Base-by-base conservation (phyloP, 2,113 vertebrate genomes). In the Bubo bubo region DNA sequence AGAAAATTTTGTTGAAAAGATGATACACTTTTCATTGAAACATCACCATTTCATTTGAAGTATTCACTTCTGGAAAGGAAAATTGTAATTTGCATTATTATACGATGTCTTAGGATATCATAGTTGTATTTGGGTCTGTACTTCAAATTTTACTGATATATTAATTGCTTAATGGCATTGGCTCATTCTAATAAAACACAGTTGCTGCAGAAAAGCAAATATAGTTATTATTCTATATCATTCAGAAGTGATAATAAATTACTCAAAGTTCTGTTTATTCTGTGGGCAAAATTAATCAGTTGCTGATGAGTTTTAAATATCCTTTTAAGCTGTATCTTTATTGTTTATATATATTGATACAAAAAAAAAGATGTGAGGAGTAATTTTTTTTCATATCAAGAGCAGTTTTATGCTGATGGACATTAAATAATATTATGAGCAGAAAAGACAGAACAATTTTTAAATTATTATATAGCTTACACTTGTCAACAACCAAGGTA, bases 91-190 rank as follows among this genome's bases (percentile, higher is more conserved):
- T 95, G 16, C 24, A 82, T 87, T 86, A 59, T 35, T 37, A 66
- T 83, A 73, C 17, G 75, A 23, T 82, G 24, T 73, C 47, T 91
- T 56, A 21, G 14, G 43, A 77, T 82, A 47, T 62, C 50, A 41
- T 92, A 87, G 81, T 79, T 79, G 4, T 53, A 59, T 91, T 81
- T 92, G 30, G 88, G n/a, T 59, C 43, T 89, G 17, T 88, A 84
- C 35, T 85, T 89, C 35, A 95, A 85, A 74, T 71, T 76, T 86
- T 90, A 92, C 71, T 66, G 93, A 90, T 95, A 53, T 45, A 93
- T 80, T 91, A 56, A 79, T 64, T 86, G 20, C 28, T 53, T 94
- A 90, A 90, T 91, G 63, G 22, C 32, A 77, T 81, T 92, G 74
- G 21, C 17, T 93, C 58, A 68, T 83, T 96, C 81, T 88, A 91